Evolutionary conservation across 2,888 invertebrate genomes (phyloP), one percentile per base, ranked within the genome.

Genomic region (Gibbula magus): DNA sequence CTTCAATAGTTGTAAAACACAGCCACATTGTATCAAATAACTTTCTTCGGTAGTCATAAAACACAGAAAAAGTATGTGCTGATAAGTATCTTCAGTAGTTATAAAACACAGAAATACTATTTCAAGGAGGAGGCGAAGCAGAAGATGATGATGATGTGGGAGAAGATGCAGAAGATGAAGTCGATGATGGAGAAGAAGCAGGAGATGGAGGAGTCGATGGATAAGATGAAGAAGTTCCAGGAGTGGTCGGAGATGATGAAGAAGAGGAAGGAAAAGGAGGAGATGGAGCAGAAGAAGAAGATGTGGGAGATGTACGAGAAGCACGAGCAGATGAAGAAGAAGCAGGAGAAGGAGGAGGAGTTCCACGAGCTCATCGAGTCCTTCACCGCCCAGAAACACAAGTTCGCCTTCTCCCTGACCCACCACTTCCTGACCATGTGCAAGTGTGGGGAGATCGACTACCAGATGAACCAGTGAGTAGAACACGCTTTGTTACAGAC

Each of bases 371-470:
- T 51, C 10, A 56, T 77, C 22, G 54, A 77, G 66, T 54, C 51
- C 39, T 35, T 77, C 39, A 22, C 29, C 10, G 39, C 18, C 3
- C 45, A 66, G 29, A 61, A 56, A 16, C 45, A 67, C 61, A 77
- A 67, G 29, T 29, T 61, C 16, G 67, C 66, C 39, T 54, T 67
- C 61, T 39, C 35, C 18, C 51, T 77, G 18, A 77, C 77, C 2
- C 35, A 61, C 29, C 25, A 39, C 25, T 66, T 77, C 66, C 77
- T 77, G 7, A 39, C n/a, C 18, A n/a, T 77, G 20, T 77, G 77
- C 45, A 61, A 77, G 51, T 77, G 77, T 39, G 51, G 54, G 10
- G 51, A 77, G 16, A 66, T 61, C 29, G 29, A 61, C n/a, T 25
- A 13, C 25, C 61, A 61, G 61, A 61, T 61, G 61, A 61, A 61